These are phyloP conservation scores for Zeugodacus cucurbitae DNA, from an alignment of 1,140 invertebrate genomes.

Conservation along the genomic window DNA sequence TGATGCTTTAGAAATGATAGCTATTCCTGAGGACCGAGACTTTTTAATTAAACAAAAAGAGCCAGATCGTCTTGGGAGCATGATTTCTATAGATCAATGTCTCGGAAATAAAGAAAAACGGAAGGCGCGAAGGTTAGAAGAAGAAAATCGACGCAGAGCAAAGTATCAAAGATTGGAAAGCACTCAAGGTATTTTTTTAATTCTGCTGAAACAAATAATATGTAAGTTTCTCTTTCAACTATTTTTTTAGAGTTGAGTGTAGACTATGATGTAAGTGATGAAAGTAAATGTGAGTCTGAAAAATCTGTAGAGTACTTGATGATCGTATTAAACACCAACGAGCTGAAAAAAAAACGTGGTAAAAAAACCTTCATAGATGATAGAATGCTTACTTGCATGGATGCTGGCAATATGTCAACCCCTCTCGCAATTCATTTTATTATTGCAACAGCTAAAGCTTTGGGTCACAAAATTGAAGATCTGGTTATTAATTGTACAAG, in stretches of 20 bases:
- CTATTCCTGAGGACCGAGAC: too few relatives aligned
- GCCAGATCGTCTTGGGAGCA: not conserved
- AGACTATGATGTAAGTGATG: not conserved
- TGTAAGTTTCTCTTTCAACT: not conserved
- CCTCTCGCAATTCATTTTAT: too few relatives aligned
- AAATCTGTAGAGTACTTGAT: not conserved
- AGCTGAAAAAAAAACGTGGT: not conserved
- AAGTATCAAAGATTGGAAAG: not conserved
- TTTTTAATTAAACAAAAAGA: not conserved
- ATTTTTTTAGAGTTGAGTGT: not conserved
- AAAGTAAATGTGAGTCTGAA: not conserved
- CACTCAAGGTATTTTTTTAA: not conserved
- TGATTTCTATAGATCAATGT: not conserved
- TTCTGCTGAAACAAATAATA: not conserved
- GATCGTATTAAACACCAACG: not conserved
- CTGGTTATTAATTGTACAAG: constrained; percentile 8
- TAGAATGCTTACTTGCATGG: not conserved
- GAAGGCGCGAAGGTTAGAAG: not conserved
- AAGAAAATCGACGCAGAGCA: not conserved
- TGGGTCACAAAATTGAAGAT: not conserved
- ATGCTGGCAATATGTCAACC: too few relatives aligned
- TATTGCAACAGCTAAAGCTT: not conserved
- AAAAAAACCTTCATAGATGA: not conserved
- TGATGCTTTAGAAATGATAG: too few relatives aligned
- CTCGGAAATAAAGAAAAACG: not conserved